These are phyloP conservation scores for Melolontha melolontha DNA, from an alignment of 2,888 invertebrate species.

Conservation along the genomic window DNA sequence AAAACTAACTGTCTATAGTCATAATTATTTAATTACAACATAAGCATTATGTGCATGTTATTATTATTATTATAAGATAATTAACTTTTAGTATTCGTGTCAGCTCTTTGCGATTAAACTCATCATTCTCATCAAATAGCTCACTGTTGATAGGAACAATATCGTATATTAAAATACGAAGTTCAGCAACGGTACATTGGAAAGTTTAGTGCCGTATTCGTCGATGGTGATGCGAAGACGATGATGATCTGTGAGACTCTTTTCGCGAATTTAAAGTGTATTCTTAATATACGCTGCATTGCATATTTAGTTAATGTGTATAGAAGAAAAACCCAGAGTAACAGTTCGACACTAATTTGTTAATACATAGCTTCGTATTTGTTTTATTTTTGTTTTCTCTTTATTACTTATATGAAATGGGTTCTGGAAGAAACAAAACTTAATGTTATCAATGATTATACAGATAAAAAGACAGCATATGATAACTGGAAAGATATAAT, in stretches of 20 bases:
- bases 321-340: too few species aligned
- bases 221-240: not conserved
- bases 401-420: too few species aligned
- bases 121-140: constrained; percentile 3
- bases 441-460: too few species aligned
- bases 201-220: constrained; percentile 20
- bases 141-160: constrained; percentile 22
- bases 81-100: constrained; percentile 22
- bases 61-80: constrained; percentile 3
- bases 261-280: not conserved
- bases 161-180: constrained; percentile 16
- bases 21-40: not conserved
- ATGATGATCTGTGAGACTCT: not conserved
- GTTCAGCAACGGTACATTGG: constrained; percentile 23
- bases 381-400: too few species aligned
- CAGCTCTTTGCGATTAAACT: constrained; percentile 14
- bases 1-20: not conserved
- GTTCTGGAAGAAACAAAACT: too few species aligned
- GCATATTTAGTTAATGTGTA: too few species aligned
- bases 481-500: too few species aligned
- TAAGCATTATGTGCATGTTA: too few species aligned
- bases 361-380: too few species aligned
- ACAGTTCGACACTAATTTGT: too few species aligned
- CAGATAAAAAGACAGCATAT: too few species aligned
- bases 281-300: not conserved